These are phyloP conservation scores for Cryptocheilus praepositus DNA, from an alignment of 2,888 invertebrate genomes.

Conservation along the genomic window DNA sequence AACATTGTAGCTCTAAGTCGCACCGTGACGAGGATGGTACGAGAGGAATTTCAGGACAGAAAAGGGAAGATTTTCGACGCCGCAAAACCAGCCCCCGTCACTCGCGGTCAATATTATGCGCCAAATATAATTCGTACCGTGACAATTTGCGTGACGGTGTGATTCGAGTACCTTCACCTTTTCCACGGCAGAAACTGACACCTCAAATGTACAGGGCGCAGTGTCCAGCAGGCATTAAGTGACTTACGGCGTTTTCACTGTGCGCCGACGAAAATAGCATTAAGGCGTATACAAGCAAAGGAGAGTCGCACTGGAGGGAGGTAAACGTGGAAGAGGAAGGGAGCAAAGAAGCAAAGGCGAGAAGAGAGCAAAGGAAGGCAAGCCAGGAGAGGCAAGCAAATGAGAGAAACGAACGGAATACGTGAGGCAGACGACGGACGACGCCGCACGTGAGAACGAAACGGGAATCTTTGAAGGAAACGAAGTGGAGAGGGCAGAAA, in stretches of 20 bases:
- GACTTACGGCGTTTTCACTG: conserved; percentile 45
- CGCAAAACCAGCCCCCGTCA: neutral
- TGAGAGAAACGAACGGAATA: conserved; percentile 3
- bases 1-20: too few relatives aligned
- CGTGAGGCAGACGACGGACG: conserved; percentile 14
- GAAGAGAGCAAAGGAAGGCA: conserved; percentile 15
- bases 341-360: conserved; percentile 10
- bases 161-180: conserved; percentile 16
- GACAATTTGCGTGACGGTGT: neutral
- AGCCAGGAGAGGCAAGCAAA: conserved; percentile 12
- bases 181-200: conserved; percentile 19
- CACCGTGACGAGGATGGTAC: too few relatives aligned
- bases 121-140: too few relatives aligned
- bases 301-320: conserved; percentile 14
- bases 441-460: conserved; percentile 10
- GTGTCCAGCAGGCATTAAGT: conserved; percentile 45
- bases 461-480: conserved; percentile 3
- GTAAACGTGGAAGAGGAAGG: conserved; percentile 9
- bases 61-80: too few relatives aligned
- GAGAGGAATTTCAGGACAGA: too few relatives aligned
- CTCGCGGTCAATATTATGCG: too few relatives aligned
- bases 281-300: conserved; percentile 28
- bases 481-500: conserved; percentile 6
- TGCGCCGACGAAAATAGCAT: conserved; percentile 50
- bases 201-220: conserved; percentile 14